Percentiles rank a stretch among this genome's conserved stretches.
phyloP scores from a whole-genome alignment of 2,797 vertebrate species.

The Sarcophilus harrisii region DNA sequence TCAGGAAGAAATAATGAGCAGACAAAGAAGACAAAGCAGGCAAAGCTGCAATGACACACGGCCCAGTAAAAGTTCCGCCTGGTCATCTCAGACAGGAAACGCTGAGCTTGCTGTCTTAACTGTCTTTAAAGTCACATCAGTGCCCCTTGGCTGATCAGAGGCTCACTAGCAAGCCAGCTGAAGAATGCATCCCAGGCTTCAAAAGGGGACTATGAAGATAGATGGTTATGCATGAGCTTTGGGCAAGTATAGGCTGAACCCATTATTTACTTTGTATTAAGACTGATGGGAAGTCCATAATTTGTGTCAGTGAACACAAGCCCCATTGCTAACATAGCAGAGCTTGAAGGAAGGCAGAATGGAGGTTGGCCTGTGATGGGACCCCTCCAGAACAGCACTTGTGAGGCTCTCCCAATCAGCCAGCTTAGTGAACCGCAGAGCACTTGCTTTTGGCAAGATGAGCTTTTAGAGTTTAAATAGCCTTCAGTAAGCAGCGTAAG shows the following conservation, averaged over 20 bases:
- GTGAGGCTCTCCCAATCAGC: neutral
- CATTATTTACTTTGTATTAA: neutral
- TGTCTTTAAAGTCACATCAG: neutral
- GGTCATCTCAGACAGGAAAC: neutral
- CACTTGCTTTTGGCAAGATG: neutral
- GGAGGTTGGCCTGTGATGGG: neutral
- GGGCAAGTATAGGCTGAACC: neutral
- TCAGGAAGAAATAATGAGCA: neutral
- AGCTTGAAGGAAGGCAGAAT: neutral
- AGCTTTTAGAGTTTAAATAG: neutral
- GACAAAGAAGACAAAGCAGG: constrained; percentile 7
- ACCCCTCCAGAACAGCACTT: neutral
- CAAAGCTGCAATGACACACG: accelerated
- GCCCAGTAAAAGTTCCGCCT: neutral
- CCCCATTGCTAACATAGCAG: neutral
- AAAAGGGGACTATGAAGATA: neutral
- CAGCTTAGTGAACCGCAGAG: neutral
- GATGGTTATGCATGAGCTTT: neutral
- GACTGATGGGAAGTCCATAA: neutral
- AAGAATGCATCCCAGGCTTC: neutral
- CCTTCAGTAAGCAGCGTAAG: neutral
- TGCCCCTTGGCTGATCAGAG: constrained; percentile 8
- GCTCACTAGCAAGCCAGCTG: neutral
- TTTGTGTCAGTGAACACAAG: constrained; percentile 2
- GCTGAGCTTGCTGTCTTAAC: neutral